These are phyloP conservation scores for Nothocercus nigrocapillus DNA, from an alignment of 2,113 vertebrate species.

Conservation along the genomic window DNA sequence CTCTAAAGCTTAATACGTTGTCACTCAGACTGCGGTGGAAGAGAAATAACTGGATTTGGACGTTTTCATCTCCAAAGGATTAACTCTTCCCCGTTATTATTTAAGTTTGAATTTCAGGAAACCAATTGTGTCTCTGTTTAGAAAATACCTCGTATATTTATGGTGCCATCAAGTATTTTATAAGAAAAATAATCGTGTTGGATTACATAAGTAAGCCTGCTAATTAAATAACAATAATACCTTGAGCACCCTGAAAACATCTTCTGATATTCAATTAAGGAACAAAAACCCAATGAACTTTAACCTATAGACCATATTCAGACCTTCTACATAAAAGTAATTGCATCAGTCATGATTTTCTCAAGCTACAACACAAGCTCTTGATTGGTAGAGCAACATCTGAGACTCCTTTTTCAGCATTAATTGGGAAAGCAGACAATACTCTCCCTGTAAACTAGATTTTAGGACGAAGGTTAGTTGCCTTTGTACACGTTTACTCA, in stretches of 20 bases:
- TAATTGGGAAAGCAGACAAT: constrained; percentile 73
- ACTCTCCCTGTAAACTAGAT: constrained; percentile 68
- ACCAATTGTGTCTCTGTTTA: constrained; percentile 23
- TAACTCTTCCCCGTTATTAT: neutral
- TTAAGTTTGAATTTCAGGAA: constrained; percentile 28
- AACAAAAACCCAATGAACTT: constrained; percentile 61
- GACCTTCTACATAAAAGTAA: constrained; percentile 70
- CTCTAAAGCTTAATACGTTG: neutral
- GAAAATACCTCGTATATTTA: constrained; percentile 39
- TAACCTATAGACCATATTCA: constrained; percentile 68
- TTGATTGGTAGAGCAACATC: constrained; percentile 65
- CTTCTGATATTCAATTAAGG: constrained; percentile 70
- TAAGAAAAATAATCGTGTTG: constrained; percentile 42
- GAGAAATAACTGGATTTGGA: constrained; percentile 9
- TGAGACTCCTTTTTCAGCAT: constrained; percentile 65
- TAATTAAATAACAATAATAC: constrained; percentile 67
- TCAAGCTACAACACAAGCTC: constrained; percentile 61
- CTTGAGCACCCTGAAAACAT: constrained; percentile 65
- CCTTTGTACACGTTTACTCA: constrained; percentile 72
- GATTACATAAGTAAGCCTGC: constrained; percentile 29
- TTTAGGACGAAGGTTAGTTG: constrained; percentile 72
- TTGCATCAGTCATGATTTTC: constrained; percentile 75
- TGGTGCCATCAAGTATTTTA: constrained; percentile 7
- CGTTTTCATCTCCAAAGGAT: constrained; percentile 15
- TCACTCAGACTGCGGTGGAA: neutral